Percentiles rank a stretch among this genome's conserved stretches.
Evolutionary conservation across 2,797 vertebrate genomes (phyloP).

Genomic region (Miichthys miiuy): DNA sequence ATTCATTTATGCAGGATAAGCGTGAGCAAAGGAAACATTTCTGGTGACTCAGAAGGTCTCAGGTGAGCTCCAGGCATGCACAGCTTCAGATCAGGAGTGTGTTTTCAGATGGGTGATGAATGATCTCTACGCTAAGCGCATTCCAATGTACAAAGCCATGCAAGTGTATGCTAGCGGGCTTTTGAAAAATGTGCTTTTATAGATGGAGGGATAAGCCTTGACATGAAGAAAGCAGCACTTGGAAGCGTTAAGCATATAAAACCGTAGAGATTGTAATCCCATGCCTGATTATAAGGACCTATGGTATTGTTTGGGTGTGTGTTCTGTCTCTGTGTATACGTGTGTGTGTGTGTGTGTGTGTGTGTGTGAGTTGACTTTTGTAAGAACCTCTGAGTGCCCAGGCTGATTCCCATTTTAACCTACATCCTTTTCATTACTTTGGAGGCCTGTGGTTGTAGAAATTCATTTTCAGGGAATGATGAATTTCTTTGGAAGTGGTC

Average conservation of each 20-base stretch:
- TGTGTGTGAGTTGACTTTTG: constrained; percentile 25
- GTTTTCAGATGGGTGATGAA: constrained; percentile 56
- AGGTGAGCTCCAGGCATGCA: constrained; percentile 37
- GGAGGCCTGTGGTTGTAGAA: constrained; percentile 60
- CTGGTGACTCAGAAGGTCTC: constrained; percentile 32
- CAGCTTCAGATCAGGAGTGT: constrained; percentile 31
- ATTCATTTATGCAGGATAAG: constrained; percentile 33
- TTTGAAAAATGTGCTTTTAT: constrained; percentile 56
- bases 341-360: background rate
- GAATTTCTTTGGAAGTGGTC: constrained; percentile 74
- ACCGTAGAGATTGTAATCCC: constrained; percentile 67
- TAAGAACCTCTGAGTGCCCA: constrained; percentile 18
- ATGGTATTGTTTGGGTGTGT: constrained; percentile 24
- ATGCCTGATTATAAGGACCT: constrained; percentile 61
- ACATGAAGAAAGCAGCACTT: constrained; percentile 63
- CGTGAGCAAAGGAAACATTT: constrained; percentile 35
- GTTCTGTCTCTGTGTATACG: no score
- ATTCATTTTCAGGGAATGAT: constrained; percentile 71
- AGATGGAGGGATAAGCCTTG: constrained; percentile 65
- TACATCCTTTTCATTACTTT: constrained; percentile 69
- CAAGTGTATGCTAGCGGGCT: constrained; percentile 29
- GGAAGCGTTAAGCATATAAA: constrained; percentile 69
- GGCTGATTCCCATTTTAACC: constrained; percentile 57
- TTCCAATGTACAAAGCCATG: constrained; percentile 28
- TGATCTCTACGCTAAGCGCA: constrained; percentile 40